Conservation (phyloP, 2,888 invertebrate genomes). For the Drosophila atripex region DNA sequence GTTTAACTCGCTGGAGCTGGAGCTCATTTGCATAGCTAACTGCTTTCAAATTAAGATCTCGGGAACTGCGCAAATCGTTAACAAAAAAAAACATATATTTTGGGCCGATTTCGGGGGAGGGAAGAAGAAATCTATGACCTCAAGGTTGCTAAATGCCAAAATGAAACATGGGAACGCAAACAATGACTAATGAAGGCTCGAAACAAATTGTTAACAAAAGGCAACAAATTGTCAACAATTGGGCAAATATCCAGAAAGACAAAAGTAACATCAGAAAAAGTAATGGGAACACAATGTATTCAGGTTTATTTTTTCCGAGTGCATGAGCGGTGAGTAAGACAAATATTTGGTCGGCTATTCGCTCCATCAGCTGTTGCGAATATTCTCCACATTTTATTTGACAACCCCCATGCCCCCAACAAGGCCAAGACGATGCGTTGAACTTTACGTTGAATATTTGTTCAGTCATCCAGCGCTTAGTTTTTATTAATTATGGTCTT, state of each 20-base stretch:
- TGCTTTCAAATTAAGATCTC: conserved; percentile 25
- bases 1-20: conserved; percentile 22
- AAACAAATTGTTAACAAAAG: conserved; percentile 15
- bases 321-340: conserved; percentile 16
- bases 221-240: conserved; percentile 19
- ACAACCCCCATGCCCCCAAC: conserved; percentile 23
- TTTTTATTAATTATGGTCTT: conserved; percentile 62
- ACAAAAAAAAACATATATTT: conserved; percentile 11
- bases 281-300: not conserved
- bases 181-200: conserved; percentile 28
- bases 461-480: conserved; percentile 56
- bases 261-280: conserved; percentile 23
- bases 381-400: conserved; percentile 19
- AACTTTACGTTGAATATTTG: conserved; percentile 65
- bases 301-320: conserved; percentile 19
- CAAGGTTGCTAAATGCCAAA: conserved; percentile 19
- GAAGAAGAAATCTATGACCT: not conserved
- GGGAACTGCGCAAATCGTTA: conserved; percentile 48
- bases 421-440: conserved; percentile 67
- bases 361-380: conserved; percentile 45
- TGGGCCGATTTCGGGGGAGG: conserved; percentile 6
- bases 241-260: conserved; percentile 12
- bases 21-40: conserved; percentile 29
- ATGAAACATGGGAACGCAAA: conserved; percentile 5
- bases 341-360: conserved; percentile 31